Base-by-base conservation (phyloP, 92 coral and sea anemone species). In the Pocillopora grandis region DNA sequence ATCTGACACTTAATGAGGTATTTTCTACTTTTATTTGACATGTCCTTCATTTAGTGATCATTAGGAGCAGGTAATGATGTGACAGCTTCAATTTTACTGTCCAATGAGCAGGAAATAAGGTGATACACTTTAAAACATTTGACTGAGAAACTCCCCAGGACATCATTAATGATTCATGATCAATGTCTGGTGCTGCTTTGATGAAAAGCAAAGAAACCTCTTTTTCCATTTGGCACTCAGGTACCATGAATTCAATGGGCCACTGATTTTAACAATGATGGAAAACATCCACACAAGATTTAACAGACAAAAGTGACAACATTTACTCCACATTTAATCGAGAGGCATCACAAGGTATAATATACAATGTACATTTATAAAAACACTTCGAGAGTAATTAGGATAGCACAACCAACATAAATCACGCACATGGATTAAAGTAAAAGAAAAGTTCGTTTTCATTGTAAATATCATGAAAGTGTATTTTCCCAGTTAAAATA, bases 151-250 rank as follows among this genome's bases (percentile, higher is more conserved):
- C 31, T 49, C 55, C 27, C 80, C 49, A 67, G 19, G 73, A 20
- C 36, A 69, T 57, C 14, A 48, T 86, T 37, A 71, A 86, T 61
- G 33, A 86, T 86, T 86, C 31, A 85, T 68, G 6, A 65, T 33
- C 48, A 20, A 42, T 58, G 85, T 79, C 86, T 86, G 33, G 19
- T 16, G 49, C 20, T 12, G 33, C 5, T 49, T 13, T 27, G 76
- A 17, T 3, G 14, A 55, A 42, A 66, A 17, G 36, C 52, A 48
- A 63, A 48, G 23, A 74, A 27, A 23, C 12, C 16, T 19, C 37
- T 16, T 49, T 79, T 42, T 42, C 52, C 52, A 42, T 7, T 42
- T 2, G 2, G 69, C 1, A 19, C 12, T 42, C 60, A 56, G n/a
- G 4, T 3, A 6, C 15, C 19, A 12, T 12, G 23, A 12, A 52